Evolutionary conservation across 2,113 vertebrate species (phyloP).

Genomic region (Aspidoscelis tigris): DNA sequence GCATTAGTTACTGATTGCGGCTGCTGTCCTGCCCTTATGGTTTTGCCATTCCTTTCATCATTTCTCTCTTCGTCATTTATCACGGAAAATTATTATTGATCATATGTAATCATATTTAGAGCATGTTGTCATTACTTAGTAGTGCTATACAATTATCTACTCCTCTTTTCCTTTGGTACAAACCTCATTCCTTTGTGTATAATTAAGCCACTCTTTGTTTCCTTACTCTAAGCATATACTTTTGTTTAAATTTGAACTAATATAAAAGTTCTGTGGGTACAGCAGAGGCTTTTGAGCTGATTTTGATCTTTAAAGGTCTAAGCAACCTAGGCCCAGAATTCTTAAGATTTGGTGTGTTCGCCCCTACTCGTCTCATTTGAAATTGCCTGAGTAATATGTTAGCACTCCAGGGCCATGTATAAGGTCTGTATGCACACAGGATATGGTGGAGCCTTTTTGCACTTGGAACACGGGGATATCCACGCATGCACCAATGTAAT

Average conservation of each 20-base stretch:
- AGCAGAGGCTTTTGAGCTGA: neutral
- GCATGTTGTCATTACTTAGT: neutral
- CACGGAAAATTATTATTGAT: neutral
- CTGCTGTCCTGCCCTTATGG: neutral
- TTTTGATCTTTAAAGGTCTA: neutral
- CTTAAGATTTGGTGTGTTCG: too few species aligned
- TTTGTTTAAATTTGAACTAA: neutral
- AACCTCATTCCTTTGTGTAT: neutral
- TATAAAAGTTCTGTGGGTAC: neutral
- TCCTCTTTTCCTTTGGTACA: neutral
- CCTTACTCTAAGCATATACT: neutral
- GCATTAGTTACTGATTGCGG: neutral
- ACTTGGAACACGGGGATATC: too few species aligned
- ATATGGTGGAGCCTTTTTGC: too few species aligned
- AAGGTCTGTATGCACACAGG: too few species aligned
- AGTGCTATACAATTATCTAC: neutral
- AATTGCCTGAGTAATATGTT: neutral
- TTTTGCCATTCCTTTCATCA: neutral
- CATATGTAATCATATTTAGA: neutral
- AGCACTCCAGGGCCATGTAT: too few species aligned
- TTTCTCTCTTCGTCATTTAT: neutral
- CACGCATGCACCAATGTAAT: too few species aligned
- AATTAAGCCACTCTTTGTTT: neutral
- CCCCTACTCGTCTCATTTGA: neutral
- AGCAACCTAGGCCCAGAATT: neutral